Conservation (phyloP, 2,888 invertebrate species). For the Megamerina dolium region DNA sequence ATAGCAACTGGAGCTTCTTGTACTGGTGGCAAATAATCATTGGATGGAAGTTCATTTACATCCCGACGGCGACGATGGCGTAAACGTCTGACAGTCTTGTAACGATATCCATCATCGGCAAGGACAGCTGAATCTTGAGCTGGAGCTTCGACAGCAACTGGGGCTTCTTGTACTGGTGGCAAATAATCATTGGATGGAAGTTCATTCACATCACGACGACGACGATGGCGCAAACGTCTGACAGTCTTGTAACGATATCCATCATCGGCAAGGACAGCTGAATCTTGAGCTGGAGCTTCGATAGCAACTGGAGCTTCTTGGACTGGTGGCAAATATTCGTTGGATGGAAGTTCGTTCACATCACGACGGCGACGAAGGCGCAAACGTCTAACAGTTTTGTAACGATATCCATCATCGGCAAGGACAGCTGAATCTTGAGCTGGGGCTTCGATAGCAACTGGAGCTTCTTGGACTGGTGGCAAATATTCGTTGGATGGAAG, state of each 20-base stretch:
- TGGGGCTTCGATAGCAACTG: constrained; percentile 13
- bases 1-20: constrained; percentile 13
- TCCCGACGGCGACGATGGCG: constrained; percentile 22
- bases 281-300: constrained; percentile 11
- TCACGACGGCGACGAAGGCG: constrained; percentile 24
- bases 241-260: constrained; percentile 28
- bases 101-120: constrained; percentile 22
- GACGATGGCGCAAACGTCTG: constrained; percentile 28
- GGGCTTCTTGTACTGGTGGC: constrained; percentile 18
- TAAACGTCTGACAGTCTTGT: constrained; percentile 20
- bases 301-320: constrained; percentile 13
- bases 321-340: constrained; percentile 25
- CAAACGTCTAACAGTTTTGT: constrained; percentile 23
- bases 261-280: constrained; percentile 17
- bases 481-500: constrained; percentile 25
- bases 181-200: constrained; percentile 23
- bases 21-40: constrained; percentile 18
- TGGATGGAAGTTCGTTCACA: constrained; percentile 22
- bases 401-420: constrained; percentile 25
- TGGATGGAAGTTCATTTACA: constrained; percentile 18
- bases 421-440: constrained; percentile 14
- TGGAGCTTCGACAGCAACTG: constrained; percentile 15
- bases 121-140: constrained; percentile 14
- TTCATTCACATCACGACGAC: constrained; percentile 25
- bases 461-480: constrained; percentile 18